These are phyloP conservation scores for Muntiacus reevesi DNA, from an alignment of 2,113 vertebrate genomes.

Conservation along the genomic window DNA sequence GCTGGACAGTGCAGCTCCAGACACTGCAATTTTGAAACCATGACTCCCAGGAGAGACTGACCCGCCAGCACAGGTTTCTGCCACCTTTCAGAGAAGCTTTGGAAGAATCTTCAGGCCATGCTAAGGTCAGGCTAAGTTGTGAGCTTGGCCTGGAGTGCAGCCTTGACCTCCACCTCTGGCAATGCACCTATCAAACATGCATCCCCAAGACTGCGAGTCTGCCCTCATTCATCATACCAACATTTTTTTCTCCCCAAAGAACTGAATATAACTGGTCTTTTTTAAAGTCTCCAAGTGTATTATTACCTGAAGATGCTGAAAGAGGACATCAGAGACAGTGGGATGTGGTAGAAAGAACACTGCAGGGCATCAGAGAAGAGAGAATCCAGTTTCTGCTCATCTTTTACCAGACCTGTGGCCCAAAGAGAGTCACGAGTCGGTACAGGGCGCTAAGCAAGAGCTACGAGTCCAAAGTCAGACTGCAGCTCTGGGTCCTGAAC, in stretches of 20 bases:
- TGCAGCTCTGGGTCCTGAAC: neutral
- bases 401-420: neutral
- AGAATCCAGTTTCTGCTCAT: neutral
- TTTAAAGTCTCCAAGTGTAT: neutral
- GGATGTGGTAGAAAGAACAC: neutral
- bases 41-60: neutral
- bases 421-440: neutral
- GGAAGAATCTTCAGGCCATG: neutral
- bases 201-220: neutral
- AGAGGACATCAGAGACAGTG: neutral
- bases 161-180: neutral
- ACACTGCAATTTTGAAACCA: neutral
- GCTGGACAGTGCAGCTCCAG: neutral
- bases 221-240: neutral
- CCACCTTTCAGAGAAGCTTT: neutral
- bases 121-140: neutral
- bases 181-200: too few species aligned
- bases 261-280: neutral
- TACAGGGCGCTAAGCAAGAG: neutral
- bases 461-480: neutral
- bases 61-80: neutral
- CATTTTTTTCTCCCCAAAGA: neutral
- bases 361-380: neutral
- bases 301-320: neutral
- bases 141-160: neutral